Evolutionary conservation across 2,797 vertebrate genomes (phyloP), one percentile per base, ranked within the genome.

Genomic region (Sphenodon punctatus): DNA sequence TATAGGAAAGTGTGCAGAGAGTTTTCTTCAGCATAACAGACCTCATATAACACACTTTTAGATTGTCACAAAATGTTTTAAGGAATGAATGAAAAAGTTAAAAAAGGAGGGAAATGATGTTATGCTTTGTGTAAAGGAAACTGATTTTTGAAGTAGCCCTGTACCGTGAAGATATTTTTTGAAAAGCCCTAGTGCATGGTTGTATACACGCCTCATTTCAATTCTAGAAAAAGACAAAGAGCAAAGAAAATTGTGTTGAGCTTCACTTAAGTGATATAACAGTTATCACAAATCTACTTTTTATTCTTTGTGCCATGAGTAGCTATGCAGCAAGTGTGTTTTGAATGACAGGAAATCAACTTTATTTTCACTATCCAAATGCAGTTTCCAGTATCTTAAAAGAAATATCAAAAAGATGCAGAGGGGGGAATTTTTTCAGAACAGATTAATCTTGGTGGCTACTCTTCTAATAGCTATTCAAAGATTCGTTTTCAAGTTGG

Each of bases 401-500:
- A n/a, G n/a, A n/a, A n/a, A n/a, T n/a, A n/a, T n/a, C 49, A 14
- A 78, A 36, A 14, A 25, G 9, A 58, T 36, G 11, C 11, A 71
- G 4, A 64, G 2, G 67, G 45, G 70, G 19, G 10, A 56, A 34
- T 56, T 25, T 16, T 30, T 53, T 61, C 25, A 3, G 15, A 0
- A 56, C 15, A 67, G 16, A 10, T 68, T 25, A 38, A n/a, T 48
- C 4, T 39, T 36, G 19, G 32, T 34, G 15, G 27, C 20, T 70
- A 66, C 1, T 0, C 60, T 56, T 32, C 32, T 38, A 13, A 22
- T 38, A 5, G 36, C 32, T 49, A 60, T 39, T 14, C 66, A 71
- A 79, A 84, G 12, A 13, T 25, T 67, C n/a, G 19, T 72, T 56
- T 75, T 38, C 41, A 43, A 42, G 4, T 71, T n/a, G n/a, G n/a